Base-by-base conservation (phyloP, 2,113 vertebrate genomes). In the Silurus asotus region DNA sequence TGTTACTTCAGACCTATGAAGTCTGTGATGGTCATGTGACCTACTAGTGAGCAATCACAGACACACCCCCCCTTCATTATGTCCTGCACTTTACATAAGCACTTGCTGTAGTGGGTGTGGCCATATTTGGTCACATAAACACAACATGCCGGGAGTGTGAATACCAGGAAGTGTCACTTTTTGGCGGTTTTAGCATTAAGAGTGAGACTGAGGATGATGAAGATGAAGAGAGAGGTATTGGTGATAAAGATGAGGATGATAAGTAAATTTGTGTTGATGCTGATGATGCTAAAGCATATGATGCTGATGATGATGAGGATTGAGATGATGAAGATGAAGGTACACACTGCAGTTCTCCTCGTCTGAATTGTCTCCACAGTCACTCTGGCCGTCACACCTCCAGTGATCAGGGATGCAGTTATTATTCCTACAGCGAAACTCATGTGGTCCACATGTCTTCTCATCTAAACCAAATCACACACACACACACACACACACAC, bases 351-450 rank as follows among this genome's bases (percentile, higher is more conserved):
- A 99, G 93, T 95, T 96, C 93, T 98, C 96, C 94, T 99, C 98
- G 81, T 99, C 98, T 45, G 98, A 98, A 92, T 97, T 96, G 92
- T 99, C 98, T 88, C 97, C 97, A 64, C 98, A 99, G 87, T 99
- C 98, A 10, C 98, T 99, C 90, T 99, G 98, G 83, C 97, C 96
- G 91, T 99, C 98, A 91, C 98, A 99, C 62, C 96, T 94, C 98
- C 98, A 99, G 62, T 99, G 98, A 89, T 99, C 98, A 3, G 98
- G 98, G 92, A 99, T 98, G 92, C 98, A 99, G 94, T 98, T 99
- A 95, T 97, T 99, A 93, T 99, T 99, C 93, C 96, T 96, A 88
- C 98, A 99, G 88, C 96, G 98, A 92, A 98, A 99, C 90, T 99
- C 97, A 85, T 99, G 97, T 90, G 97, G 97, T 11, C 97, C 98